A percentile compares a stretch with the other conserved stretches of the same genome.
Conservation (phyloP, 2,888 invertebrate species). For the Morpho deidamia region DNA sequence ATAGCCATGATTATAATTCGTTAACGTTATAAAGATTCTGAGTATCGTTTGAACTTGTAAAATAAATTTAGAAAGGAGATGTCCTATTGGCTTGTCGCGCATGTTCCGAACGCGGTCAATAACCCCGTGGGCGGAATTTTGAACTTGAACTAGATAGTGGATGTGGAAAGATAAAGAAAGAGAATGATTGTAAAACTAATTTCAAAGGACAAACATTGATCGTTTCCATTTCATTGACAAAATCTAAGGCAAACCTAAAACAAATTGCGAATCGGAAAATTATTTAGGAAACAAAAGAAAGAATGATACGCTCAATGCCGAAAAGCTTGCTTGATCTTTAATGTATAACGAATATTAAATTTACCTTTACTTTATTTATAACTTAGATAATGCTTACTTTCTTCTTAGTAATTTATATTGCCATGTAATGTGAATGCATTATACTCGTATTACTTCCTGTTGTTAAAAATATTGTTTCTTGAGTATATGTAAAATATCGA, state of each 20-base stretch:
- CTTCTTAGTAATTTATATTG: no score
- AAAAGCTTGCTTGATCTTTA: neutral
- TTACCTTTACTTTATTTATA: no score
- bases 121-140: conserved; percentile 57
- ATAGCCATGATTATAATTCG: conserved; percentile 6
- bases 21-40: conserved; percentile 5
- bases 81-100: conserved; percentile 40
- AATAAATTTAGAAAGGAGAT: conserved; percentile 27
- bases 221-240: neutral
- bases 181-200: neutral
- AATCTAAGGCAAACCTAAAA: neutral
- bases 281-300: neutral
- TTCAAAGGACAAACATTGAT: conserved; percentile 2
- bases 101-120: conserved; percentile 61
- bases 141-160: conserved; percentile 66
- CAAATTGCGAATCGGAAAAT: neutral
- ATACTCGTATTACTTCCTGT: no score
- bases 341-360: no score
- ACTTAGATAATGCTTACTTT: no score
- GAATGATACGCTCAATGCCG: neutral
- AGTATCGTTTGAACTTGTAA: conserved; percentile 7
- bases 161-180: conserved; percentile 34
- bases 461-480: no score
- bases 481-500: no score
- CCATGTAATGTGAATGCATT: no score